phyloP scores from a whole-genome alignment of 2,888 invertebrate species.

The Lepidocyrtoides sp. region DNA sequence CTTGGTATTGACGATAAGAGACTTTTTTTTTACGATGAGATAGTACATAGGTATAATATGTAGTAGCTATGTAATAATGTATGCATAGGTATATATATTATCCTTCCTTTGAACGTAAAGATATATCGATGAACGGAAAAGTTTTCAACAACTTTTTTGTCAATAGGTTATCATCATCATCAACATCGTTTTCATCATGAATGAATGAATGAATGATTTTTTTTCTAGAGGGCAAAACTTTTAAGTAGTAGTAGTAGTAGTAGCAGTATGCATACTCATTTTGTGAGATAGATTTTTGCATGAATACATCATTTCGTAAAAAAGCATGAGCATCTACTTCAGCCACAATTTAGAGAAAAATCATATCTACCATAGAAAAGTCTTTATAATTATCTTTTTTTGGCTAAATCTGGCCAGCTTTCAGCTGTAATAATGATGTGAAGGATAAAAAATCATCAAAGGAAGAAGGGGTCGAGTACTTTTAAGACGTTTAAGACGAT shows the following conservation, averaged over 20 bases:
- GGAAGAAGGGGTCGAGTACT: not conserved
- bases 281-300: too few species aligned
- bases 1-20: too few species aligned
- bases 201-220: not conserved
- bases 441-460: slow-evolving; percentile 63
- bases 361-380: not conserved
- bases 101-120: not conserved
- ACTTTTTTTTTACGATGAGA: too few species aligned
- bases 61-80: not conserved
- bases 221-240: too few species aligned
- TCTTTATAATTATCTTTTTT: not conserved
- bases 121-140: not conserved
- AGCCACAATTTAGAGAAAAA: not conserved
- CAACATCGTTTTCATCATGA: too few species aligned
- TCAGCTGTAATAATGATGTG: slow-evolving; percentile 71
- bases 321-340: not conserved
- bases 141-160: slow-evolving; percentile 11
- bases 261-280: too few species aligned
- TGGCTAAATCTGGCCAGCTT: slow-evolving; percentile 48
- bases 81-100: too few species aligned
- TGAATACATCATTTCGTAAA: too few species aligned
- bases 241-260: too few species aligned
- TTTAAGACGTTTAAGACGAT: not conserved
- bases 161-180: too few species aligned
- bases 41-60: too few species aligned